phyloP scores from a whole-genome alignment of 2,113 vertebrate species.

The Hucho hucho region DNA sequence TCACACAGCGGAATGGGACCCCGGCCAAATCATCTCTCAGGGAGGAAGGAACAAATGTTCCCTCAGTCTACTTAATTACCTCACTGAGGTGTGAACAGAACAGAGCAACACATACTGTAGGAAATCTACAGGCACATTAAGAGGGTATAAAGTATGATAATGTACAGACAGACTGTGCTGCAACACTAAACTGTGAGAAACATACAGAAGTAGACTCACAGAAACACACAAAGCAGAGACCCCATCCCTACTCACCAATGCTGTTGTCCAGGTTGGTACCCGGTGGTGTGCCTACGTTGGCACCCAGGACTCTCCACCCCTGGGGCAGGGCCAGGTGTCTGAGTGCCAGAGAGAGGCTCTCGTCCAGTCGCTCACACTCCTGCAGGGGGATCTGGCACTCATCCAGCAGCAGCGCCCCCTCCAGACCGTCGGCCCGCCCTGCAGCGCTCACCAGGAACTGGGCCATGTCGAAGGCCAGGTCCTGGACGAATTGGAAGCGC shows the following conservation, averaged over 20 bases:
- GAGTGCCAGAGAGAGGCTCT: constrained; percentile 80
- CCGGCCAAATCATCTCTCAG: background rate
- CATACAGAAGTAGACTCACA: background rate
- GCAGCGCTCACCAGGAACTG: constrained; percentile 79
- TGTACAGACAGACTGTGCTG: too few species aligned
- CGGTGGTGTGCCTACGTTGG: constrained; percentile 27
- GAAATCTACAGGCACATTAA: too few species aligned
- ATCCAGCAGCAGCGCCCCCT: constrained; percentile 80
- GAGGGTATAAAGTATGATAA: too few species aligned
- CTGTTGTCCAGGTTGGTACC: background rate
- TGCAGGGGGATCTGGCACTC: constrained; percentile 70
- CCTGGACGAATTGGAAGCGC: constrained; percentile 82
- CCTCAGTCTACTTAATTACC: background rate
- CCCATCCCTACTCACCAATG: constrained; percentile 2
- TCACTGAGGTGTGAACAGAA: background rate
- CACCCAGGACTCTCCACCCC: constrained; percentile 78
- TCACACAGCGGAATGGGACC: background rate
- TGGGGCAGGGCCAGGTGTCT: constrained; percentile 76
- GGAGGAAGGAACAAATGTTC: background rate
- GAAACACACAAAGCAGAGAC: background rate
- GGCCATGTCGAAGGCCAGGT: constrained; percentile 83
- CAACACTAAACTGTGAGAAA: background rate
- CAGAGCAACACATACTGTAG: background rate
- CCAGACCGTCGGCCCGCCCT: constrained; percentile 76
- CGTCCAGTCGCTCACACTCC: constrained; percentile 79